Conservation (phyloP, 2,113 vertebrate species). For the Hassar affinis region DNA sequence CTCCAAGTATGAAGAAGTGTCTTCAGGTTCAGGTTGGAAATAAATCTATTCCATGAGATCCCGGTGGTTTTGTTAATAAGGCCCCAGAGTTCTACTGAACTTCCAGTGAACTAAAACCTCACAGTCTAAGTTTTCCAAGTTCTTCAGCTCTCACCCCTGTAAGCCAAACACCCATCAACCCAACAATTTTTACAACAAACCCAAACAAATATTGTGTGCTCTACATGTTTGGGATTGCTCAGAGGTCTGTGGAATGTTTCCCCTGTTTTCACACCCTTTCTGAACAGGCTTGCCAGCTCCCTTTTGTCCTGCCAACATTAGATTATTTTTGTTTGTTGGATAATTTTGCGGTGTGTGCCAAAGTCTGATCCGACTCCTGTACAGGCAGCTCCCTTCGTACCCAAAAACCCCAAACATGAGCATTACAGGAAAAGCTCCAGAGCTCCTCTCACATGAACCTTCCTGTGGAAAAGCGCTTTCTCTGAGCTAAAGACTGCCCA, state of each 20-base stretch:
- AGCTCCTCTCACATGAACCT: constrained; percentile 9
- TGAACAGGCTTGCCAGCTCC: constrained; percentile 7
- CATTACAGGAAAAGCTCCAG: constrained; percentile 3
- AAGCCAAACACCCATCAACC: constrained; percentile 20
- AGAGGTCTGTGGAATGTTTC: constrained; percentile 8
- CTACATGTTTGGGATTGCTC: constrained; percentile 37
- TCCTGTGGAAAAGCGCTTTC: constrained; percentile 6
- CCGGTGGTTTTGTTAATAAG: background rate
- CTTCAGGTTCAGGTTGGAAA: background rate
- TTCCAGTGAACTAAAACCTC: constrained; percentile 9
- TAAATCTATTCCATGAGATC: background rate
- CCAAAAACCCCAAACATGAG: background rate
- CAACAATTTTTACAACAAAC: constrained; percentile 21
- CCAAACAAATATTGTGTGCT: constrained; percentile 10
- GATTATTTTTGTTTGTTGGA: constrained; percentile 36
- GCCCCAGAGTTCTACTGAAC: constrained; percentile 10
- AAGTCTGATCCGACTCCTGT: constrained; percentile 30
- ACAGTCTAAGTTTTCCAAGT: background rate
- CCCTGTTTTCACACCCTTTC: constrained; percentile 12
- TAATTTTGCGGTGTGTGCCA: constrained; percentile 15
- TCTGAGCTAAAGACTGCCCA: background rate
- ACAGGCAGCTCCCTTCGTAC: constrained; percentile 19
- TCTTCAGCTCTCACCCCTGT: background rate
- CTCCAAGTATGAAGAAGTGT: background rate
- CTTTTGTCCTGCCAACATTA: constrained; percentile 19